Evolutionary conservation across 2,888 invertebrate species (phyloP).

Genomic region (Hymenopus coronatus): DNA sequence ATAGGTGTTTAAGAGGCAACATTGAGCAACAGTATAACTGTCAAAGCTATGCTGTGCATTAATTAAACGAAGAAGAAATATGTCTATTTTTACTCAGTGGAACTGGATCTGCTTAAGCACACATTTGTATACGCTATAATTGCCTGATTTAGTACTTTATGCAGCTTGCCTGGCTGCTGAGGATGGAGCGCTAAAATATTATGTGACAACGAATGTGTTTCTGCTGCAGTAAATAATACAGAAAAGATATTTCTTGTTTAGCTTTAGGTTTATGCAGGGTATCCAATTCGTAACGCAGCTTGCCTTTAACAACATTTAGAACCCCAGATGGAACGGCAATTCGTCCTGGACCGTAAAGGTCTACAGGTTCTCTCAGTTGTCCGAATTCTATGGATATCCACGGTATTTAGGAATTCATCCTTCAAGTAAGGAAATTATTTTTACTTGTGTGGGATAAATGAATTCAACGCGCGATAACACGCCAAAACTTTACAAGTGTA

Average conservation of each 20-base stretch:
- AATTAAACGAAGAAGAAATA: neutral
- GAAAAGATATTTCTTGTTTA: neutral
- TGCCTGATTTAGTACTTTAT: neutral
- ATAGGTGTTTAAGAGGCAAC: neutral
- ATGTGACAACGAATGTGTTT: neutral
- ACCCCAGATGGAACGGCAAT: neutral
- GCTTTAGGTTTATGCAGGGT: neutral
- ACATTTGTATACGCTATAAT: neutral
- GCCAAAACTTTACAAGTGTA: no score
- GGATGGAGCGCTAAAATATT: neutral
- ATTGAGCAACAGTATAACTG: neutral
- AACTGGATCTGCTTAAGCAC: neutral
- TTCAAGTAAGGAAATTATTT: neutral
- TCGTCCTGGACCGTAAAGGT: neutral
- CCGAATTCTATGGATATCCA: neutral
- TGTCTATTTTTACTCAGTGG: neutral
- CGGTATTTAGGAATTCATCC: neutral
- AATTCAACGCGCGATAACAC: neutral
- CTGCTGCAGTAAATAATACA: neutral
- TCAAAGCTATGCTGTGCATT: neutral
- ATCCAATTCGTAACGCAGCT: neutral
- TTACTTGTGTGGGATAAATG: neutral
- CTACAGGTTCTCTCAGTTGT: neutral
- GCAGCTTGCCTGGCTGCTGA: neutral
- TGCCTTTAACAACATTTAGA: neutral